Percentiles rank a stretch among this genome's conserved stretches.
Evolutionary conservation across 1,140 invertebrate species (phyloP).

Genomic region (Helicoverpa armigera): DNA sequence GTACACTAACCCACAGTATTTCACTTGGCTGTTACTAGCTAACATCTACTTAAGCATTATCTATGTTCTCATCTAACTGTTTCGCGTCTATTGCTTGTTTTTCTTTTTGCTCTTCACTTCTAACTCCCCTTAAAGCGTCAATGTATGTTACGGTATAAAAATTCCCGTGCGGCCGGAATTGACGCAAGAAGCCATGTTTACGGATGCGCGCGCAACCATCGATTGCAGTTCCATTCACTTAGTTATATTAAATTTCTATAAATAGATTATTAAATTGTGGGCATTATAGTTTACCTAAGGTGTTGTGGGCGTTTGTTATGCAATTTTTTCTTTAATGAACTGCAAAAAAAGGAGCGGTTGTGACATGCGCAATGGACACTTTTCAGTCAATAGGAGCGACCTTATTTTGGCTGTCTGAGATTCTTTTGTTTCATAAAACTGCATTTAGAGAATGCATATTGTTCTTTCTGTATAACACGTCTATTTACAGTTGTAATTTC

Average conservation of each 20-base stretch:
- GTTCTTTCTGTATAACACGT: neutral
- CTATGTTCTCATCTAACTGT: neutral
- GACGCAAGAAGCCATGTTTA: slow-evolving; percentile 66
- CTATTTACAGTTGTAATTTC: too few relatives aligned
- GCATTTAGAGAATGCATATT: neutral
- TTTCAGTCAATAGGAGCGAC: neutral
- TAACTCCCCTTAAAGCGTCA: neutral
- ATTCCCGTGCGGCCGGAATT: slow-evolving; percentile 38
- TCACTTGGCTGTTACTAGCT: slow-evolving; percentile 8
- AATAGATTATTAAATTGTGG: slow-evolving; percentile 71
- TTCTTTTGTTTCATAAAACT: neutral
- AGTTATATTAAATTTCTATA: slow-evolving; percentile 70
- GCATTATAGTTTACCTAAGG: slow-evolving; percentile 62
- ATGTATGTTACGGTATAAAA: slow-evolving; percentile 38
- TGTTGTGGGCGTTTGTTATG: slow-evolving; percentile 49
- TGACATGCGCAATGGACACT: neutral
- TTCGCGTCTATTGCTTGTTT: slow-evolving; percentile 2
- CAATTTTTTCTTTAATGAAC: slow-evolving; percentile 15
- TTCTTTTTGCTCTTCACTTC: slow-evolving; percentile 4
- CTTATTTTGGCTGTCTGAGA: neutral
- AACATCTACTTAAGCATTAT: neutral
- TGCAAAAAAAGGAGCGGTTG: neutral
- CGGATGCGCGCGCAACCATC: slow-evolving; percentile 78
- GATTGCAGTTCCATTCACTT: slow-evolving; percentile 67
- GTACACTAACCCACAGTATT: slow-evolving; percentile 44